These are phyloP conservation scores for Salticus scenicus DNA, from an alignment of 2,888 invertebrate genomes.

Conservation along the genomic window DNA sequence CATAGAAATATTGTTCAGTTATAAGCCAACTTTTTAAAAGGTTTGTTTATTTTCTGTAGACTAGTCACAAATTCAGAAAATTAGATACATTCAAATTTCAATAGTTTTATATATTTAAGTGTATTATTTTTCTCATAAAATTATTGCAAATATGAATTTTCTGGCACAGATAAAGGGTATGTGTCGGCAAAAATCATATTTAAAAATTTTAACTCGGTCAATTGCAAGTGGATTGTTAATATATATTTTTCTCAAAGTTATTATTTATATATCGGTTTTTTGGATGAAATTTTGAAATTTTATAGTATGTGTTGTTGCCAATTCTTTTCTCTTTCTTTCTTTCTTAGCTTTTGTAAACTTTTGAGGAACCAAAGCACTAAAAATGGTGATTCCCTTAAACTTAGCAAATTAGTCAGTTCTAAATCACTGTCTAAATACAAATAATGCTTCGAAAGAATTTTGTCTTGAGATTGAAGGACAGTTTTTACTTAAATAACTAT, in stretches of 20 bases:
- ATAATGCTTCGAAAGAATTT: conserved; percentile 8
- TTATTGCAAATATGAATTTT: neutral
- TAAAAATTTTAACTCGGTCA: neutral
- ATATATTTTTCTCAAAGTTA: conserved; percentile 2
- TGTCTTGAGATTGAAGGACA: neutral
- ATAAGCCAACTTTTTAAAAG: neutral
- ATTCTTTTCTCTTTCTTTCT: neutral
- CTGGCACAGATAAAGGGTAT: neutral
- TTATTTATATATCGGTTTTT: neutral
- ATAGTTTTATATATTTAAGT: neutral
- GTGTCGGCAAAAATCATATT: neutral
- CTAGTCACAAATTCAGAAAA: neutral
- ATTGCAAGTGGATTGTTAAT: neutral
- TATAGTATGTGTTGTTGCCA: neutral
- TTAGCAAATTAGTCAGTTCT: neutral
- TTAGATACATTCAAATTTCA: neutral
- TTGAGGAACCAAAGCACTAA: neutral
- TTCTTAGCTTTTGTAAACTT: neutral
- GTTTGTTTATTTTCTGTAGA: neutral
- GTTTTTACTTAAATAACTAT: neutral
- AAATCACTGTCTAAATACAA: neutral
- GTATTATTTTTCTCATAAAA: neutral
- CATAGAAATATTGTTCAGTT: neutral
- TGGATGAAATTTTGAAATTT: neutral
- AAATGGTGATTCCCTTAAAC: neutral